These are phyloP conservation scores for Amiota minor DNA, from an alignment of 2,888 invertebrate species.

Conservation along the genomic window DNA sequence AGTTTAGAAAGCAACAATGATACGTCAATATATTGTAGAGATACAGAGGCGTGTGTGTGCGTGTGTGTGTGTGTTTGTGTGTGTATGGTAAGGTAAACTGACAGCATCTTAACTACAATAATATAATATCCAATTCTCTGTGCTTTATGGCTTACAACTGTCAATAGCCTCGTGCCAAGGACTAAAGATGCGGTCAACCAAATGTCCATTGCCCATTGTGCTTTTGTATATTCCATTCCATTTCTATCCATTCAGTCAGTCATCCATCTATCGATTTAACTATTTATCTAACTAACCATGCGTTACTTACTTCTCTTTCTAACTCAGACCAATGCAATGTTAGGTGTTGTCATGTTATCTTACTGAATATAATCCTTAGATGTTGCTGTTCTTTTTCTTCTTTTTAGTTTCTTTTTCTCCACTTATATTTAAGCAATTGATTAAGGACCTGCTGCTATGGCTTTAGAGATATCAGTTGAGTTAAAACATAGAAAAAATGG, in stretches of 20 bases:
- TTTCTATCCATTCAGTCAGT: conserved; percentile 32
- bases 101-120: conserved; percentile 67
- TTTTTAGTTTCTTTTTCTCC: conserved; percentile 28
- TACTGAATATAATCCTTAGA: neutral
- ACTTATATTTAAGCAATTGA: conserved; percentile 50
- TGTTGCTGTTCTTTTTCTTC: no score
- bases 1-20: neutral
- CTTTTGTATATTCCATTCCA: neutral
- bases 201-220: neutral
- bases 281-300: conserved; percentile 9
- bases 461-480: conserved; percentile 6
- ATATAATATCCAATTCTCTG: conserved; percentile 69
- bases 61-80: conserved; percentile 4
- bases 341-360: conserved; percentile 51
- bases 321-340: neutral
- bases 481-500: conserved; percentile 21
- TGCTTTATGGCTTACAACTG: conserved; percentile 70
- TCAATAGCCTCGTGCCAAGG: conserved; percentile 52
- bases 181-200: neutral
- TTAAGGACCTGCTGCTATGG: conserved; percentile 45
- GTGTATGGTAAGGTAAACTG: conserved; percentile 44
- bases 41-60: neutral
- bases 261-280: conserved; percentile 53
- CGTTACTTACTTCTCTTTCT: conserved; percentile 14
- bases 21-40: conserved; percentile 11